These are phyloP conservation scores for Drosophila mayaguana DNA, from an alignment of 2,888 invertebrate genomes.

Conservation along the genomic window DNA sequence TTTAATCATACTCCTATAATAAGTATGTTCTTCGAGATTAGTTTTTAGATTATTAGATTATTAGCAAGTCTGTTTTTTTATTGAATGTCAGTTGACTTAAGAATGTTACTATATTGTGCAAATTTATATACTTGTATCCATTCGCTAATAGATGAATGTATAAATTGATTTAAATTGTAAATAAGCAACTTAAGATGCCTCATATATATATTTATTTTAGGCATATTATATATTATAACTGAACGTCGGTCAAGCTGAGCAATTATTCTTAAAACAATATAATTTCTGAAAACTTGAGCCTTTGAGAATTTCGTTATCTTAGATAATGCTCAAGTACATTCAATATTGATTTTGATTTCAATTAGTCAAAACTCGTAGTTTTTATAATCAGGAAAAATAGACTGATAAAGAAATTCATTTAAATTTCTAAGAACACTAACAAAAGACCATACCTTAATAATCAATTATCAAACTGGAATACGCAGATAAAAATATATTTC, in stretches of 20 bases:
- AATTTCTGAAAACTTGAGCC: too few species aligned
- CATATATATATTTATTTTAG: too few species aligned
- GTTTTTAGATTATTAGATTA: too few species aligned
- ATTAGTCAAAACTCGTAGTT: neutral
- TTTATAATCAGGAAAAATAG: neutral
- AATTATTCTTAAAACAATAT: neutral
- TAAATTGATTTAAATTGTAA: neutral
- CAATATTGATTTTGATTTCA: neutral
- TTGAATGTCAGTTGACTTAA: neutral
- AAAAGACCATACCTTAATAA: neutral
- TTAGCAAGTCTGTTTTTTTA: neutral
- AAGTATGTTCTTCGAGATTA: neutral
- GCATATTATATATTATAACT: too few species aligned
- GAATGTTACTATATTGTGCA: neutral
- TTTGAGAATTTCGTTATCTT: neutral
- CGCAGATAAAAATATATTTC: neutral
- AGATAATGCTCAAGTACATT: neutral
- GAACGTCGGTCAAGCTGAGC: neutral
- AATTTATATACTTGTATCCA: neutral
- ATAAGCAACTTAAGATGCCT: neutral
- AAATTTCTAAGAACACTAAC: neutral
- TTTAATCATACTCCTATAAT: neutral
- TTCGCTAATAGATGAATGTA: neutral
- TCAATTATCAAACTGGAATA: neutral
- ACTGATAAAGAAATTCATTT: slow-evolving; percentile 4